Evolutionary conservation across 2,888 invertebrate genomes (phyloP), one percentile per base, ranked within the genome.

Genomic region (Rhingia rostrata): DNA sequence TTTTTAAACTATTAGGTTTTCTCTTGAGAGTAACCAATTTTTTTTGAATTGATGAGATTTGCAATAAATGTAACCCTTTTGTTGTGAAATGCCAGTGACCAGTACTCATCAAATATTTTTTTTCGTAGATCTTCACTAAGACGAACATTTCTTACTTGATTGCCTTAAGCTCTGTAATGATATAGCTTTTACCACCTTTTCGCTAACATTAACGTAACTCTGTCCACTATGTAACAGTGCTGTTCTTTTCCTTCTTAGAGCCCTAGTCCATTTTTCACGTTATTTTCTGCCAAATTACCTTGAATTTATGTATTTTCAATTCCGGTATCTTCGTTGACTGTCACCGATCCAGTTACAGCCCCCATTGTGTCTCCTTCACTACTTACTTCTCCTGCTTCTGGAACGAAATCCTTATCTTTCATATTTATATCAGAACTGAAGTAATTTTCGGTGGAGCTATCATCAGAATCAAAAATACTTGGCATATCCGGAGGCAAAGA

Each of bases 341-440:
- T 22, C 61, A 61, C 45, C 9, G 43, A 61, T 32, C 43, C 32
- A n/a, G n/a, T n/a, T n/a, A n/a, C n/a, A n/a, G n/a, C n/a, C n/a
- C n/a, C n/a, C n/a, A 32, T 45, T 30, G 45, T 61, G 33, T 61
- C 32, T 61, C 61, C 61, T 30, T 45, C 60, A 61, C 60, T 61
- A 45, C 45, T 30, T 10, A 12, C 35, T 54, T 54, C 37, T 35
- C 12, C 35, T 54, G 54, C 6, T 5, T 58, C 22, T 58, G 58
- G 58, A 58, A 58, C 58, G 39, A 58, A 41, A 41, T 58, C 58
- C 12, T 51, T 32, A 30, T 51, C 51, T 49, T 37, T 54, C n/a
- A n/a, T n/a, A n/a, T n/a, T n/a, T n/a, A n/a, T n/a, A n/a, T n/a
- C n/a, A n/a, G n/a, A n/a, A n/a, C n/a, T n/a, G n/a, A n/a, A n/a